Evolutionary conservation across 2,113 vertebrate species (phyloP), one percentile per base, ranked within the genome.

Genomic region (Toxotes chatareus): DNA sequence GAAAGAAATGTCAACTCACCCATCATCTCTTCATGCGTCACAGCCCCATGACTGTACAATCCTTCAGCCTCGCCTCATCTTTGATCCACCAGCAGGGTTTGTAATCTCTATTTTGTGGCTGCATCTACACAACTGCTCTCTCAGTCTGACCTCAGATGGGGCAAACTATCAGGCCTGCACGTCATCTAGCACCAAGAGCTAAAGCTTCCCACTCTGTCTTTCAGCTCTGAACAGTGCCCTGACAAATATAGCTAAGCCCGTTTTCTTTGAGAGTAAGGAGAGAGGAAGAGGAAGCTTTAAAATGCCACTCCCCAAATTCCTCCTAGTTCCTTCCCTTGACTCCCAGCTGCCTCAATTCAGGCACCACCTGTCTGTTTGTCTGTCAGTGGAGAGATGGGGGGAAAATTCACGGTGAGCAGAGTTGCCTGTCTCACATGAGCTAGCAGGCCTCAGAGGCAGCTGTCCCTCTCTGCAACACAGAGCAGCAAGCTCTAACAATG

Each of bases 261-360:
- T 67, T 82, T 83, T 82, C 73, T 69, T 79, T 78, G 57, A 79
- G 76, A 80, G 81, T 31, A 82, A 76, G 32, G 32, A 46, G 49
- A 77, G 85, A n/a, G 83, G 69, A 86, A 89, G 80, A 85, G 92
- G 91, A 95, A 93, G 85, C 86, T 89, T 91, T 64, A 46, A 87
- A 88, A 80, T 2, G 51, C 82, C 86, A 90, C 92, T 89, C 93
- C 92, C 90, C 38, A 69, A 92, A 94, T 91, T 90, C 89, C 83
- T 93, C 78, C 73, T 55, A 70, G 85, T 93, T 93, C 88, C 89
- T 93, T 90, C 82, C 81, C 76, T 69, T 61, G 82, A 83, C 79
- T 90, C 74, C 68, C 61, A 77, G 75, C 85, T 87, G 86, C 75
- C 85, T 21, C 75, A 84, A 79, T 60, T 86, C 73, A 84, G 60